Evolutionary conservation across 2,888 invertebrate species (phyloP).

Genomic region (Andrena marginata): DNA sequence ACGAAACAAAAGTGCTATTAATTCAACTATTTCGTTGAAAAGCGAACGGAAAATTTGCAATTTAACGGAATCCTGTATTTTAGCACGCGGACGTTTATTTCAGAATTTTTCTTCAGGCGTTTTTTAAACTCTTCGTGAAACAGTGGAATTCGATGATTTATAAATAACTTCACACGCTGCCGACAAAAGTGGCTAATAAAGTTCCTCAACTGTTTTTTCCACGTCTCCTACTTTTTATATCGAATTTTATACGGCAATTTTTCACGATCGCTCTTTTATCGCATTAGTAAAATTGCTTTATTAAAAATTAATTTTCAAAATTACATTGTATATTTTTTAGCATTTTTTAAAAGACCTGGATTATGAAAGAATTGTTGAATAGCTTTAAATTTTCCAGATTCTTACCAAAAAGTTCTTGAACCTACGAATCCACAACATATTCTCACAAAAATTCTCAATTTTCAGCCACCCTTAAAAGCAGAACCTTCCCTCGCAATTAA

Average conservation of each 20-base stretch:
- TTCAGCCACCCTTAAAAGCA: no score
- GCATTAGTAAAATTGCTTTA: background rate
- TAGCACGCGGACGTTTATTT: no score
- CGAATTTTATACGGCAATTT: conserved; percentile 7
- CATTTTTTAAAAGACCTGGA: no score
- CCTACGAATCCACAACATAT: no score
- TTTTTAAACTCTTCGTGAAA: background rate
- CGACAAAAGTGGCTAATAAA: background rate
- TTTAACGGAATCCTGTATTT: background rate
- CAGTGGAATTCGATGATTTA: conserved; percentile 4
- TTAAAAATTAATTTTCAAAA: background rate
- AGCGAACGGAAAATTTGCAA: background rate
- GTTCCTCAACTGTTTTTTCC: background rate
- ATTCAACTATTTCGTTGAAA: background rate
- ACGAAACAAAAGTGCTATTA: background rate
- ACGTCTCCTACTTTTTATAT: conserved; percentile 12
- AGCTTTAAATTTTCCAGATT: no score
- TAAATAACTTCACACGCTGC: conserved; percentile 7
- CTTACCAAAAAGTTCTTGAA: no score
- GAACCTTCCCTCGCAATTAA: no score
- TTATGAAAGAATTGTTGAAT: no score
- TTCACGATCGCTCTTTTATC: background rate
- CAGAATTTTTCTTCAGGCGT: no score
- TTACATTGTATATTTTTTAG: no score
- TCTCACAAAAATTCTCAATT: no score